Evolutionary conservation across 2,113 vertebrate species (phyloP), one percentile per base, ranked within the genome.

Genomic region (Ctenomys sociabilis): DNA sequence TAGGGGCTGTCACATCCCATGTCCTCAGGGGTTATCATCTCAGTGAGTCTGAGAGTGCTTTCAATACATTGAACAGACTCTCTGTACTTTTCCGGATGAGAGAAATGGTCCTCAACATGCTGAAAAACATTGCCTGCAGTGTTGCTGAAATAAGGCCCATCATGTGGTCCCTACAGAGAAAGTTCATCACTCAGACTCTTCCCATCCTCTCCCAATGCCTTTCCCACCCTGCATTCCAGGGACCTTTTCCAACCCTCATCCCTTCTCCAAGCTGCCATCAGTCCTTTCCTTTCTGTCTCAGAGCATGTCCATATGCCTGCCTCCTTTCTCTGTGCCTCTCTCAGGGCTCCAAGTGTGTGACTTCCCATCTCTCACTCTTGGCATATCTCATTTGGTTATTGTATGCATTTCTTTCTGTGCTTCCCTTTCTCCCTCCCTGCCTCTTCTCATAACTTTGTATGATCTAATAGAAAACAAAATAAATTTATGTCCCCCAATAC

Each of bases 391-490:
- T 21, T 81, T 63, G 57, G 14, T 91, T 45, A 66, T 59, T 68
- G 9, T 43, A 40, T 75, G 16, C 72, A 11, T 91, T 90, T 86
- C 61, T 57, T 87, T 82, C 61, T 84, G 57, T 81, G 32, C 82
- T 28, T 85, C 52, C 83, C 6, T 80, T 83, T 87, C 54, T 84
- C 17, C 24, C n/a, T 89, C 5, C n/a, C 59, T 78, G 14, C 43
- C 35, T 59, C 22, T 89, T 83, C 66, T 9, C 32, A 54, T 92
- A 49, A 16, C 10, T 2, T 28, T 9, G 32, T 9, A 12, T 75
- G 26, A 93, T 85, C 37, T 81, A 82, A 7, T 85, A 54, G n/a
- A 75, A 94, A 94, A 86, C 52, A 80, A 92, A 87, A 49, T 7
- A 72, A 88, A 91, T 72, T 16, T 73, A 43, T 52, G 10, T 75